Base-by-base conservation (phyloP, 2,113 vertebrate genomes). In the Haemorhous mexicanus region DNA sequence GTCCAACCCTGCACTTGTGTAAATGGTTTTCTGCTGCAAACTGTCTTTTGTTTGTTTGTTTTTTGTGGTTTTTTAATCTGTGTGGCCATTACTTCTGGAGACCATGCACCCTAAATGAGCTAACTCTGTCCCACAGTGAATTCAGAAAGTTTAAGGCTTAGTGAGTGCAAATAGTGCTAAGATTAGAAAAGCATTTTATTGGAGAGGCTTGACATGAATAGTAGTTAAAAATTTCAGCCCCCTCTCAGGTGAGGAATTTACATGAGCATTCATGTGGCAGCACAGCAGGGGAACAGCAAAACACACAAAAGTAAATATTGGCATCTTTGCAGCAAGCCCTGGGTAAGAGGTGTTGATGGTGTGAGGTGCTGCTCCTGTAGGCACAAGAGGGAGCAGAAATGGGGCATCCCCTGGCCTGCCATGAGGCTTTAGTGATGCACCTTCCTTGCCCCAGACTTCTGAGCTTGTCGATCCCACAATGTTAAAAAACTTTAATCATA, bases 1-100 rank as follows among this genome's bases (percentile, higher is more conserved):
- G 10, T 19, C 35, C 35, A 62, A 17, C 19, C 72, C 44, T 69
- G 63, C 7, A 3, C 47, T 49, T 23, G 0, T 30, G 55, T 28
- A 66, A 53, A n/a, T 23, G 22, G 6, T 68, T 78, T 90, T 73
- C 46, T 89, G 37, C 19, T 69, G 27, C 24, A 68, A 92, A 5
- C 3, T 4, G 3, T 11, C 3, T 32, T 26, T 33, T 41, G 2
- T 9, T 46, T n/a, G 15, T n/a, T 37, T n/a, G 1, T 4, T 50
- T 32, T 12, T 9, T 15, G 39, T 10, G 20, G 1, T 22, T 39
- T n/a, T 49, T 35, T 44, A 2, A 3, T 27, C 33, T 37, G 2
- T 52, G 24, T n/a, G 20, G 10, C 27, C 0, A 2, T 64, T 43
- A 26, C 27, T 73, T 86, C 66, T 70, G 37, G 85, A 66, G 32